Evolutionary conservation across 2,888 invertebrate species (phyloP), one percentile per base, ranked within the genome.

Genomic region (Protophormia terraenovae): DNA sequence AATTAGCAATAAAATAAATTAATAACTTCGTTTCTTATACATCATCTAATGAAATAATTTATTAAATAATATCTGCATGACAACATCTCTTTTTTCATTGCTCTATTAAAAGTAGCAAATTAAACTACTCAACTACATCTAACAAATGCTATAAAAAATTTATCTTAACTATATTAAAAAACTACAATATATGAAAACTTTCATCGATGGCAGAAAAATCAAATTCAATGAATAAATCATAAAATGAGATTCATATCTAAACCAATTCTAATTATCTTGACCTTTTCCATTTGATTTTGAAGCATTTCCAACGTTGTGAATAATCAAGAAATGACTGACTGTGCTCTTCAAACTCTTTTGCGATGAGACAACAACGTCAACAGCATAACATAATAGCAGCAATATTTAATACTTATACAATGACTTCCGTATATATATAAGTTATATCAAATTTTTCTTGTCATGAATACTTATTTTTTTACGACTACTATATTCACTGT

Each of bases 261-360:
- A 58, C 10, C 58, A 60, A 62, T 24, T 72, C n/a, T 35, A 45
- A 64, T 64, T 55, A 55, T 47, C 47, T 27, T 55, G 29, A 75
- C 32, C 38, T 58, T 66, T 66, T 64, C 8, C 8, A 16, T 27
- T 38, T 38, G 10, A 53, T 53, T 71, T 60, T 19, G 64, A 10
- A 64, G 38, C n/a, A 22, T 38, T 41, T 53, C 35, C 5, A 24
- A n/a, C 50, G 58, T 22, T 19, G 24, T 22, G 14, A 32, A 72
- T 55, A 29, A 32, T 14, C 7, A 45, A 22, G n/a, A n/a, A n/a
- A n/a, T n/a, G n/a, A n/a, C n/a, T n/a, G n/a, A n/a, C n/a, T n/a
- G n/a, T 19, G 10, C 45, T 45, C 24, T 75, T 50, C 35, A 62
- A 27, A n/a, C 5, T 14, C 2, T 38, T 50, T 24, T 19, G 7